Percentiles rank a stretch among this genome's conserved stretches.
phyloP scores from a whole-genome alignment of 2,113 vertebrate species.

The Tichodroma muraria region DNA sequence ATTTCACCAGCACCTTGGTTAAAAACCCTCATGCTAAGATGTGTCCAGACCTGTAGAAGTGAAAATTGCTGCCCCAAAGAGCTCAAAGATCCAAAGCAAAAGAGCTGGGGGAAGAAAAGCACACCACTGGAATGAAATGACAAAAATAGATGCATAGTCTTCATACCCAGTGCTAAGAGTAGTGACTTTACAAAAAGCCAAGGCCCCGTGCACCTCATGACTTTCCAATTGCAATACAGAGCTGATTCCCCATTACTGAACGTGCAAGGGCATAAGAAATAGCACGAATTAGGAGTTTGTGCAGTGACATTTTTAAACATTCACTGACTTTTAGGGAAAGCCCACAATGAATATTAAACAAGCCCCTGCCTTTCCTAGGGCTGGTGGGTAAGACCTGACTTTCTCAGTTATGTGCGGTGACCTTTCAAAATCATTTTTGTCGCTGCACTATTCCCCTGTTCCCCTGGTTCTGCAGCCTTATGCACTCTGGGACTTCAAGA shows the following conservation, averaged over 20 bases:
- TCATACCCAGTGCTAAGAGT: neutral
- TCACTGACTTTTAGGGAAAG: constrained; percentile 17
- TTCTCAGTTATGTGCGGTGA: neutral
- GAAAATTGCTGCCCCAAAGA: neutral
- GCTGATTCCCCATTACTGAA: neutral
- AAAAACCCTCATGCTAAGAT: neutral
- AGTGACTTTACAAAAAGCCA: neutral
- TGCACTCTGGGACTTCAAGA: neutral
- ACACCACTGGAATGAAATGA: neutral
- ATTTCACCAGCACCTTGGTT: neutral
- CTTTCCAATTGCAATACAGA: neutral
- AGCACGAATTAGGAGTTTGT: neutral
- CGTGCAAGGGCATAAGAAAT: neutral
- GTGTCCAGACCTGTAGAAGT: neutral
- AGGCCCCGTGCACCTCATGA: neutral
- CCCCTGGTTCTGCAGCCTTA: neutral
- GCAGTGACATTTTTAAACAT: constrained; percentile 32
- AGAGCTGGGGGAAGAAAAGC: neutral
- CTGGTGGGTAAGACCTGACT: neutral
- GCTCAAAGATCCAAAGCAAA: neutral
- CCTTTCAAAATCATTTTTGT: neutral
- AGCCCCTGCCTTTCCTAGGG: neutral
- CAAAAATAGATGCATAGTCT: neutral
- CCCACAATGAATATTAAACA: constrained; percentile 6
- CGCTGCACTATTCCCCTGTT: neutral